phyloP scores from a whole-genome alignment of 1,140 invertebrate species.

The Orius laevigatus region DNA sequence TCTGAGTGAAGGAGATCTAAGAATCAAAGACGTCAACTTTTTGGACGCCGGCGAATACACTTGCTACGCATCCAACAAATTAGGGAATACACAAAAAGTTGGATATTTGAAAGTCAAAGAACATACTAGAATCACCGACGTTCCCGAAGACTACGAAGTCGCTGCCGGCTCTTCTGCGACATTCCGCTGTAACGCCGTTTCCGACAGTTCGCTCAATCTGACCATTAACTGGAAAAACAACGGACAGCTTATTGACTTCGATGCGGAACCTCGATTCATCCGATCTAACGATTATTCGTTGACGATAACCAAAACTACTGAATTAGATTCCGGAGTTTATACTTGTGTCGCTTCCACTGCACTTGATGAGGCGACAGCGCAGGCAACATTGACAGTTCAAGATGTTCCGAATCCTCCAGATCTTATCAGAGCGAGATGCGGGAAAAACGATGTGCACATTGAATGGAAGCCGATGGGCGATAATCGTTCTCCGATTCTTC shows the following conservation, averaged over 20 bases:
- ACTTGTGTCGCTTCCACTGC: conserved; percentile 88
- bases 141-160: conserved; percentile 80
- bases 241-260: conserved; percentile 72
- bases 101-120: conserved; percentile 72
- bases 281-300: conserved; percentile 79
- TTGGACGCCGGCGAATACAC: conserved; percentile 76
- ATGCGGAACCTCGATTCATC: conserved; percentile 64
- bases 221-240: conserved; percentile 79
- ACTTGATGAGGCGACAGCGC: conserved; percentile 65
- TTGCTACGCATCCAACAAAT: conserved; percentile 86
- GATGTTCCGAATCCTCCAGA: conserved; percentile 84
- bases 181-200: conserved; percentile 81
- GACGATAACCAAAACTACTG: conserved; percentile 83
- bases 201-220: conserved; percentile 61
- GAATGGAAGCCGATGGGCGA: conserved; percentile 79
- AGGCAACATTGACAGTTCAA: conserved; percentile 84
- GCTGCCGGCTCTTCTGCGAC: conserved; percentile 75
- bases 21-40: conserved; percentile 65
- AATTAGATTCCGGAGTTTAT: conserved; percentile 86
- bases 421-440: conserved; percentile 47
- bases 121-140: conserved; percentile 66
- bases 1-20: conserved; percentile 60
- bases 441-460: conserved; percentile 50
- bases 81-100: conserved; percentile 58
- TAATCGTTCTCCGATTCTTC: conserved; percentile 83